Percentiles rank a stretch among this genome's conserved stretches.
phyloP scores from a whole-genome alignment of 2,113 vertebrate species.

The Hystrix brachyura region DNA sequence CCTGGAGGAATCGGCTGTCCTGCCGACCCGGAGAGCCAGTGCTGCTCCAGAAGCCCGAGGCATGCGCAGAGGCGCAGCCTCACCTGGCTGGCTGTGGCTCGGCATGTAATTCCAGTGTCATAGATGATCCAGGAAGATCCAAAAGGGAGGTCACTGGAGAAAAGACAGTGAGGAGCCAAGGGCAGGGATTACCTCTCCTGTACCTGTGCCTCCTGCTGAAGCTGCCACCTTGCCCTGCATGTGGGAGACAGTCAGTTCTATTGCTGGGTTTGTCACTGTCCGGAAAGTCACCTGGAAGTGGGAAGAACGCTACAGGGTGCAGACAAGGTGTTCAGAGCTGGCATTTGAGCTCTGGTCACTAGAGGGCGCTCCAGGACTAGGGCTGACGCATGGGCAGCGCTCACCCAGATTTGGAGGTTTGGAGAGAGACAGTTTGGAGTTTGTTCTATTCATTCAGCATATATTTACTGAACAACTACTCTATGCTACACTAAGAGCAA shows the following conservation, averaged over 20 bases:
- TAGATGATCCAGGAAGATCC: neutral
- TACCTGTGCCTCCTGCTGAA: neutral
- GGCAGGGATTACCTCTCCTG: neutral
- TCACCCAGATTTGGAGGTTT: accelerated
- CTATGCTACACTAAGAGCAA: neutral
- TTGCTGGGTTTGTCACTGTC: neutral
- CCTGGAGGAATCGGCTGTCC: too few relatives aligned
- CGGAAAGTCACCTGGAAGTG: neutral
- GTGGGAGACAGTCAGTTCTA: neutral
- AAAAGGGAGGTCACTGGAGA: neutral
- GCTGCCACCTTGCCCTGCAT: neutral
- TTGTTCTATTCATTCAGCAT: neutral
- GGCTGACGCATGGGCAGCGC: neutral
- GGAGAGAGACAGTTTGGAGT: too few relatives aligned
- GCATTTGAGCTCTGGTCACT: conserved; percentile 8
- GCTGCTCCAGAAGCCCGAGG: neutral
- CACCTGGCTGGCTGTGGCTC: neutral
- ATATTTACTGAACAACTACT: neutral
- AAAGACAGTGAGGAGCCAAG: neutral
- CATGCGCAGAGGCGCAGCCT: neutral
- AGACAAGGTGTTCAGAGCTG: neutral
- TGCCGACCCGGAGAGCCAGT: accelerated
- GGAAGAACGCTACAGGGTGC: accelerated
- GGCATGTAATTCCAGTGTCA: neutral
- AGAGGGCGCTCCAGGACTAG: conserved; percentile 80